These are phyloP conservation scores for Cercopithecus petaurista DNA, from an alignment of 2,797 vertebrate genomes.

Conservation along the genomic window DNA sequence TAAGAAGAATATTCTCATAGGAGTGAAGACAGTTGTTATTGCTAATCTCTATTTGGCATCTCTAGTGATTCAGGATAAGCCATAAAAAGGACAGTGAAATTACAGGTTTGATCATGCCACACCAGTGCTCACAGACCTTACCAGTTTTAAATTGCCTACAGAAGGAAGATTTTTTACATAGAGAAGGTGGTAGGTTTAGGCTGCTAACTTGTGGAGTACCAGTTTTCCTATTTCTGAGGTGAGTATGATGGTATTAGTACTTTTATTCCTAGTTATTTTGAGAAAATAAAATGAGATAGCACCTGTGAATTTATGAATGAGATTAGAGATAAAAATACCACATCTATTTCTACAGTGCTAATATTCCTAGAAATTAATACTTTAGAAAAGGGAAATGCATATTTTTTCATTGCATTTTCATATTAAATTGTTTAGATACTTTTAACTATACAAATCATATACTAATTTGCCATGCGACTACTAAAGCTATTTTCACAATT, in stretches of 20 bases:
- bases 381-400: background rate
- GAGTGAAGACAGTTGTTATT: background rate
- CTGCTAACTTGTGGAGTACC: background rate
- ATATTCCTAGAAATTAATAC: background rate
- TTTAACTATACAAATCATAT: background rate
- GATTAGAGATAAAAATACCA: background rate
- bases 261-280: conserved; percentile 28
- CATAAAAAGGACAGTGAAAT: background rate
- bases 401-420: background rate
- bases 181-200: background rate
- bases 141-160: background rate
- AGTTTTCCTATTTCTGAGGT: background rate
- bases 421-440: background rate
- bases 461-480: background rate
- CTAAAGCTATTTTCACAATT: background rate
- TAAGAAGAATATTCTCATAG: background rate
- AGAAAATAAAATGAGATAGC: background rate
- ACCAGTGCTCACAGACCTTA: background rate
- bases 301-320: background rate
- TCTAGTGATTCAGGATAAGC: background rate
- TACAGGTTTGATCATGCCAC: background rate
- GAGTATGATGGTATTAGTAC: background rate
- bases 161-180: background rate
- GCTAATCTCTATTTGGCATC: background rate
- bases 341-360: background rate